phyloP scores from a whole-genome alignment of 2,888 invertebrate species.

The Apodemia zela region DNA sequence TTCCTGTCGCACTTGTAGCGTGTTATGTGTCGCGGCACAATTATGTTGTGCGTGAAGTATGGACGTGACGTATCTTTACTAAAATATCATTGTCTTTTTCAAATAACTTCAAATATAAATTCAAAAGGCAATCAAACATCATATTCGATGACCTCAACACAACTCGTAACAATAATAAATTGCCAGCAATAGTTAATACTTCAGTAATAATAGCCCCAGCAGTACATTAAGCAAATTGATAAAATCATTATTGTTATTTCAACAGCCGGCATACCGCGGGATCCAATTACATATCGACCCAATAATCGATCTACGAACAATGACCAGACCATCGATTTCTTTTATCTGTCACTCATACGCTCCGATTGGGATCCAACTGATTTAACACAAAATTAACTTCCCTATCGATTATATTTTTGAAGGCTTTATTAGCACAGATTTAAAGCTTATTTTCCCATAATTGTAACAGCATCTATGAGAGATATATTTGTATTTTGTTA shows the following conservation, averaged over 20 bases:
- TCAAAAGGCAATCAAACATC: too few species aligned
- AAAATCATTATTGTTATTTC: slow-evolving; percentile 37
- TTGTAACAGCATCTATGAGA: slow-evolving; percentile 36
- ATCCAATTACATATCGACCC: slow-evolving; percentile 57
- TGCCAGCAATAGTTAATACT: slow-evolving; percentile 1
- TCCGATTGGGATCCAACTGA: slow-evolving; percentile 58
- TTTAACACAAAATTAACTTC: slow-evolving; percentile 25
- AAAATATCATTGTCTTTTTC: too few species aligned
- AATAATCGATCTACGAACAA: slow-evolving; percentile 62
- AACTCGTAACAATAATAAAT: background rate
- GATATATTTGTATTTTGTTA: slow-evolving; percentile 29
- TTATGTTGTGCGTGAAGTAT: too few species aligned
- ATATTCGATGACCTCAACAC: too few species aligned
- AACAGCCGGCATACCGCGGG: slow-evolving; percentile 36
- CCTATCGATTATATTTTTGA: background rate
- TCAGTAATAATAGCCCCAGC: background rate
- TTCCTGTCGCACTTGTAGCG: too few species aligned
- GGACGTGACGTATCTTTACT: too few species aligned
- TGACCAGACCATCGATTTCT: slow-evolving; percentile 57
- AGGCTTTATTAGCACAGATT: slow-evolving; percentile 2
- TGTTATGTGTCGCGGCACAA: too few species aligned
- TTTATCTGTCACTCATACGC: slow-evolving; percentile 69
- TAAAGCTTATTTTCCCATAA: slow-evolving; percentile 32
- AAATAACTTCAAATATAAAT: too few species aligned
- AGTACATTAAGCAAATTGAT: slow-evolving; percentile 20